phyloP scores from a whole-genome alignment of 2,113 vertebrate species.

The Seriola dumerili region DNA sequence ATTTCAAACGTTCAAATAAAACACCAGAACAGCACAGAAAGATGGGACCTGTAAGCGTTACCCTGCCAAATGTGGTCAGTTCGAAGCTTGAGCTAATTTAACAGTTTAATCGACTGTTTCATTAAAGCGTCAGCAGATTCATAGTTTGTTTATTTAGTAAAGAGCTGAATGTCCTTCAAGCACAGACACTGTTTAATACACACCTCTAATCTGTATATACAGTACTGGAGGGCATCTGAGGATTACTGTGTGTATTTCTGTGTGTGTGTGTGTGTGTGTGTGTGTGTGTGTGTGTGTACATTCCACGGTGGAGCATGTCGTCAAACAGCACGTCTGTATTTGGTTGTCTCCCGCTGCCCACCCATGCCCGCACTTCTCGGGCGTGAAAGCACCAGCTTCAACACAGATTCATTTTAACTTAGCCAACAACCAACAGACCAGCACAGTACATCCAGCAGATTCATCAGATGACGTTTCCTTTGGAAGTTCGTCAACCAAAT shows the following conservation, averaged over 20 bases:
- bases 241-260: constrained; percentile 23
- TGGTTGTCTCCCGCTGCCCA: constrained; percentile 53
- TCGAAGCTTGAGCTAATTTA: not conserved
- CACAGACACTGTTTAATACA: constrained; percentile 51
- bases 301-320: constrained; percentile 18
- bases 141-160: constrained; percentile 41
- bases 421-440: not conserved
- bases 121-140: constrained; percentile 7
- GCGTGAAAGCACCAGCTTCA: constrained; percentile 33
- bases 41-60: too few relatives aligned
- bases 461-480: not conserved
- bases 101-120: not conserved
- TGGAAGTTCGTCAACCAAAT: not conserved
- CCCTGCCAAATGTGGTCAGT: not conserved
- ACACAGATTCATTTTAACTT: constrained; percentile 19
- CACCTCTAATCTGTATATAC: constrained; percentile 59
- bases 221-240: constrained; percentile 37
- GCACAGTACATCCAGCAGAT: not conserved
- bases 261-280: constrained; percentile 9
- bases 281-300: constrained; percentile 21
- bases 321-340: constrained; percentile 59
- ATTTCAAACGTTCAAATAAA: too few relatives aligned
- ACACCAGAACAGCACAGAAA: too few relatives aligned
- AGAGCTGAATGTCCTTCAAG: constrained; percentile 11
- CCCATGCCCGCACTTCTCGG: constrained; percentile 38